Conservation (phyloP, 1,140 invertebrate species). For the Drosophila azteca region DNA sequence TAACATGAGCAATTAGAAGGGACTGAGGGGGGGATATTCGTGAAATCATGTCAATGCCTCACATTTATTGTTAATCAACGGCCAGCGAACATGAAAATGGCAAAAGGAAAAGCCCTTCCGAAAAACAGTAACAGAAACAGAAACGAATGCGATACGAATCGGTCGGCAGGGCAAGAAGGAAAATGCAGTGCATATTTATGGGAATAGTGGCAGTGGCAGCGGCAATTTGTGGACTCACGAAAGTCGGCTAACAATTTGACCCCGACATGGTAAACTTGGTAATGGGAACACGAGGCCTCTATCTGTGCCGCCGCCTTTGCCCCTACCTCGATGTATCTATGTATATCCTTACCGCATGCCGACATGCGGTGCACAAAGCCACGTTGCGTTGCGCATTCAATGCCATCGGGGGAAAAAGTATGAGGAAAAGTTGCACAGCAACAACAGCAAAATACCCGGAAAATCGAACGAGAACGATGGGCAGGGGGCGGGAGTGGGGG, state of each 20-base stretch:
- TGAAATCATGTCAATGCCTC: slow-evolving; percentile 77
- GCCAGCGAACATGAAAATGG: slow-evolving; percentile 60
- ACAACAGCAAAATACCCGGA: background rate
- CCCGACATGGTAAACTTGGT: slow-evolving; percentile 81
- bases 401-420: slow-evolving; percentile 23
- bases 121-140: slow-evolving; percentile 1
- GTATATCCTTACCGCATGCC: slow-evolving; percentile 52
- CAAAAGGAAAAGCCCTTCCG: slow-evolving; percentile 17
- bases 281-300: slow-evolving; percentile 69
- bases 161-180: slow-evolving; percentile 4
- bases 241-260: slow-evolving; percentile 70
- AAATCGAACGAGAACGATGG: background rate
- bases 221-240: slow-evolving; percentile 72
- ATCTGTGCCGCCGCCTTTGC: slow-evolving; percentile 46
- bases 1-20: slow-evolving; percentile 60
- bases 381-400: slow-evolving; percentile 35
- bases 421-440: background rate
- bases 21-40: slow-evolving; percentile 26
- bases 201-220: slow-evolving; percentile 23
- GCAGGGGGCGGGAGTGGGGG: too few relatives aligned
- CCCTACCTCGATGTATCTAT: background rate
- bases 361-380: background rate
- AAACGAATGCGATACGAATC: slow-evolving; percentile 39
- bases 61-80: slow-evolving; percentile 66
- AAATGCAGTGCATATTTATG: slow-evolving; percentile 63